Evolutionary conservation across 2,797 vertebrate genomes (phyloP).

Genomic region (Australoheros facetus): DNA sequence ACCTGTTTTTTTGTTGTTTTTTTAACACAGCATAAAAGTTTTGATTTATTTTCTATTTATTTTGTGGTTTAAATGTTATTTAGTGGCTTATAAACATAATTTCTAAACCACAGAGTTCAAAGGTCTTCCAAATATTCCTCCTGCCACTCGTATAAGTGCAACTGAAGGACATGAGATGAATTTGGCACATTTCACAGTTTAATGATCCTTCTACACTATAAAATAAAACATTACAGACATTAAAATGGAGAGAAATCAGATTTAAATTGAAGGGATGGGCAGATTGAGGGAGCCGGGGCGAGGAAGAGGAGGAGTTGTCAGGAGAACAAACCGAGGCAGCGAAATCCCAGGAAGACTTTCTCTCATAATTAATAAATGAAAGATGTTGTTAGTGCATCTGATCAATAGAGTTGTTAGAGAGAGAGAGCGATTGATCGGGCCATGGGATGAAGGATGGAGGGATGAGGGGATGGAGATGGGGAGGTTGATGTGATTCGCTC

Average conservation of each 20-base stretch:
- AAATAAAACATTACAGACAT: background rate
- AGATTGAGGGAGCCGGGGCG: background rate
- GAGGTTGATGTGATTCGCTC: conserved; percentile 46
- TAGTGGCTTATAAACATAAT: background rate
- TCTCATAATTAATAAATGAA: conserved; percentile 81
- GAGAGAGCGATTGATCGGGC: conserved; percentile 68
- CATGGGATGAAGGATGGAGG: conserved; percentile 59
- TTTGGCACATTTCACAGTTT: background rate
- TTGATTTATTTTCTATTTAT: background rate
- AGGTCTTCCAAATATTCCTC: background rate
- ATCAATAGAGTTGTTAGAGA: conserved; percentile 78
- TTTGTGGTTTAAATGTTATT: background rate
- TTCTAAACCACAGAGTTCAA: background rate
- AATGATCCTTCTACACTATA: background rate
- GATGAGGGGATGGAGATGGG: conserved; percentile 40
- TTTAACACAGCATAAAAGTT: background rate
- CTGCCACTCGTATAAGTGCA: background rate
- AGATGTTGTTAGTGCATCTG: conserved; percentile 78
- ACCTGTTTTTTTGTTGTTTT: too few relatives aligned
- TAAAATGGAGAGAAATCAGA: background rate
- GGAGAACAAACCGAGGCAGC: conserved; percentile 36
- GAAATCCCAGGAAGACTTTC: conserved; percentile 69
- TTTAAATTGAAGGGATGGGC: conserved; percentile 27
- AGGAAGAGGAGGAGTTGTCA: background rate
- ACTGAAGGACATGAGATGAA: background rate